phyloP scores from a whole-genome alignment of 2,888 invertebrate species.

The Encarsia formosa region DNA sequence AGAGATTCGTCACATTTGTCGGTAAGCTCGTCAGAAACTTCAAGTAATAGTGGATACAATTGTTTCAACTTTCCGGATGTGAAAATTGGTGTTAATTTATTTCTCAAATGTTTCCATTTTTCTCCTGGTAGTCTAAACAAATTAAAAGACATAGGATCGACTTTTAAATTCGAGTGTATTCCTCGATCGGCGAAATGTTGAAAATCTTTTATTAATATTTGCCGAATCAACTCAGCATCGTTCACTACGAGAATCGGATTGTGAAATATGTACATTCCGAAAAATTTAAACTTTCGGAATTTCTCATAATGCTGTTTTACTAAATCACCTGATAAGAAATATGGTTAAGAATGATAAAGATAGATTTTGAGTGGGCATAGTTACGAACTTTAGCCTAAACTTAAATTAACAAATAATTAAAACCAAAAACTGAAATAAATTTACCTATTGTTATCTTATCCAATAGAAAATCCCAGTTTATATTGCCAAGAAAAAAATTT shows the following conservation, averaged over 20 bases:
- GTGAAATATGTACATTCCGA: constrained; percentile 39
- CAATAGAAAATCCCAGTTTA: constrained; percentile 23
- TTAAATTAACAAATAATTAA: too few relatives aligned
- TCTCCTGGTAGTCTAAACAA: constrained; percentile 40
- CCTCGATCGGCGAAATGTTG: constrained; percentile 45
- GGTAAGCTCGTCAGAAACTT: constrained; percentile 34
- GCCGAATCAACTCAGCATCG: constrained; percentile 43
- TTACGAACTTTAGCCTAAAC: too few relatives aligned
- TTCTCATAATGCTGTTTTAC: constrained; percentile 31
- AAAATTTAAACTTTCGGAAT: constrained; percentile 33
- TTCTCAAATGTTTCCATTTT: constrained; percentile 46
- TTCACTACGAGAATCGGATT: constrained; percentile 39
- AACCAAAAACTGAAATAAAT: neutral
- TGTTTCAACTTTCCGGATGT: constrained; percentile 48
- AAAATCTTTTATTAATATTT: constrained; percentile 45
- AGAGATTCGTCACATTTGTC: constrained; percentile 22
- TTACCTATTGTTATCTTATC: constrained; percentile 31
- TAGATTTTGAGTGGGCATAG: too few relatives aligned
- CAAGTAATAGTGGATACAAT: constrained; percentile 41
- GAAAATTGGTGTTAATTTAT: constrained; percentile 49
- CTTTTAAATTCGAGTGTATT: constrained; percentile 37
- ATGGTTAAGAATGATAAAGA: too few relatives aligned
- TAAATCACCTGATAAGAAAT: constrained; percentile 32
- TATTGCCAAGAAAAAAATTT: constrained; percentile 32
- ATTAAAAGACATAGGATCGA: constrained; percentile 42